Conservation (phyloP, 2,113 vertebrate genomes). For the Leiothrix lutea region DNA sequence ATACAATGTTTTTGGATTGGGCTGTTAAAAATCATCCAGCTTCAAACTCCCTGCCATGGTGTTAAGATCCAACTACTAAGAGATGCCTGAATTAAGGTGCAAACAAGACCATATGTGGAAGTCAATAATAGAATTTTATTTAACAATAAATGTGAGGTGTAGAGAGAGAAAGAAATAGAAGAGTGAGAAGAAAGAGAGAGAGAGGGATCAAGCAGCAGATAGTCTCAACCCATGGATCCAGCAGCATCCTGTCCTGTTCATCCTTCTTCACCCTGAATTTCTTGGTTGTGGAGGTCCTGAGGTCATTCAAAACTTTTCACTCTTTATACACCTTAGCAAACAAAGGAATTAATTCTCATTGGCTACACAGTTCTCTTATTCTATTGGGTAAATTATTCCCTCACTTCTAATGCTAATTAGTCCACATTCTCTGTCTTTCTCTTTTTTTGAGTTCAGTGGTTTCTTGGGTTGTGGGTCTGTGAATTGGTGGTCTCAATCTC, state of each 20-base stretch:
- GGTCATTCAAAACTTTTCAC: background rate
- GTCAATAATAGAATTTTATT: background rate
- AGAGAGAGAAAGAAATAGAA: background rate
- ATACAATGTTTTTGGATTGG: background rate
- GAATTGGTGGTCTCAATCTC: accelerated
- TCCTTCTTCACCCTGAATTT: background rate
- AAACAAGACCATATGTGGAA: background rate
- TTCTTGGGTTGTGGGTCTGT: background rate
- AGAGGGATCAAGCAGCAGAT: background rate
- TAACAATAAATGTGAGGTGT: background rate
- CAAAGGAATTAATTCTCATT: background rate
- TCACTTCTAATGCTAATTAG: background rate
- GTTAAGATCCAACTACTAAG: background rate
- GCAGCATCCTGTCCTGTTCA: background rate
- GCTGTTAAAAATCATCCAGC: background rate
- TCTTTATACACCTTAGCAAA: background rate
- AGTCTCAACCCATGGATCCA: background rate
- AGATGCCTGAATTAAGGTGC: background rate
- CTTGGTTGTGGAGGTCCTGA: background rate
- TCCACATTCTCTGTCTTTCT: background rate
- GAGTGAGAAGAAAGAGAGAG: background rate
- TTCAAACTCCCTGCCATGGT: background rate
- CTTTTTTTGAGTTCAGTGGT: background rate
- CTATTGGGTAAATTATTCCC: background rate
- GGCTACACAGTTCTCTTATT: background rate